Conservation (phyloP, 2,888 invertebrate genomes). For the Cinara cedri region DNA sequence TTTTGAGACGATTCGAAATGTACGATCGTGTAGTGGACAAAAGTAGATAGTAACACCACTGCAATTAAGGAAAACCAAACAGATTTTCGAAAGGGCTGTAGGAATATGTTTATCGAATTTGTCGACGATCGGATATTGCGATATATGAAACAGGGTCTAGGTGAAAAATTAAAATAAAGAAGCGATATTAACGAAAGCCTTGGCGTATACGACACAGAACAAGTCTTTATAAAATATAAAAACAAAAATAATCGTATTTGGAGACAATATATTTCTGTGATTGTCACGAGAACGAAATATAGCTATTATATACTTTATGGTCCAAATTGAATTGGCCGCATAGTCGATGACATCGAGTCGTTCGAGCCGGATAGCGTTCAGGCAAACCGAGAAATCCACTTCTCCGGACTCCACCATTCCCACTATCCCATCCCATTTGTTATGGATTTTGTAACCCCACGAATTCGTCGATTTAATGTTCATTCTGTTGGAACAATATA, state of each 20-base stretch:
- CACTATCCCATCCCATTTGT: conserved; percentile 58
- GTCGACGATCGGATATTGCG: conserved; percentile 47
- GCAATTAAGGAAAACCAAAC: conserved; percentile 55
- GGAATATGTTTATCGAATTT: conserved; percentile 52
- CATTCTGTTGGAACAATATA: conserved; percentile 1
- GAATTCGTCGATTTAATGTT: conserved; percentile 42
- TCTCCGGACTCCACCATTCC: conserved; percentile 51
- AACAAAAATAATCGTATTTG: no score
- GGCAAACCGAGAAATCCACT: conserved; percentile 51
- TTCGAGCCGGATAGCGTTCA: conserved; percentile 42
- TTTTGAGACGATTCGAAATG: conserved; percentile 19
- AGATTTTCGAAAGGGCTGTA: conserved; percentile 49
- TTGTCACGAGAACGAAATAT: no score
- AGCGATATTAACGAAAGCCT: not conserved
- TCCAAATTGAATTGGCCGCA: conserved; percentile 13
- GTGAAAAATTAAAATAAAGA: not conserved
- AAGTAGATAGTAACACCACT: conserved; percentile 29
- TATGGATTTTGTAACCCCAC: conserved; percentile 57
- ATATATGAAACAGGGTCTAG: conserved; percentile 56
- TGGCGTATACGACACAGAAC: no score
- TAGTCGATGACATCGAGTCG: conserved; percentile 8
- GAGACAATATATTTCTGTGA: no score
- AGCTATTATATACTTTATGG: not conserved
- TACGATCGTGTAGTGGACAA: conserved; percentile 20
- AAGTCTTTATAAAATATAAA: no score